Conservation (phyloP, 2,888 invertebrate genomes). For the Graphium colonna region DNA sequence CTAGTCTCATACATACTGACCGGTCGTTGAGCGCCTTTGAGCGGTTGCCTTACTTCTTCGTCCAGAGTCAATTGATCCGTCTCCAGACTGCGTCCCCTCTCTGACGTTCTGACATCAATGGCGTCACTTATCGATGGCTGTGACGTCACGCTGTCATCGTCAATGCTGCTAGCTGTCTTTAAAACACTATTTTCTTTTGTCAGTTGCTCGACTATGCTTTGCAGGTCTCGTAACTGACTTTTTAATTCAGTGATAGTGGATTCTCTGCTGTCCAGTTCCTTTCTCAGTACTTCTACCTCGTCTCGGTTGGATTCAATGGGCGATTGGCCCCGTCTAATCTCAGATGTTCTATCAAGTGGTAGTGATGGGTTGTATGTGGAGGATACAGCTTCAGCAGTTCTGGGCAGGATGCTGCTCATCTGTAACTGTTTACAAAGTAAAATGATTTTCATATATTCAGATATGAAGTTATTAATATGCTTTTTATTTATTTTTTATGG, state of each 20-base stretch:
- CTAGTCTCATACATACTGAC: constrained; percentile 94
- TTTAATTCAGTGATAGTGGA: constrained; percentile 83
- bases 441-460: no score
- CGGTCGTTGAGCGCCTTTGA: constrained; percentile 82
- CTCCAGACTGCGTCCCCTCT: constrained; percentile 67
- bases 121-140: constrained; percentile 61
- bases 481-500: no score
- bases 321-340: constrained; percentile 41
- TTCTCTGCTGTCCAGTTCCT: constrained; percentile 82
- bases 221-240: constrained; percentile 81
- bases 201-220: constrained; percentile 86
- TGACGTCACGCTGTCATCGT: constrained; percentile 63
- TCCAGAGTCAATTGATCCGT: constrained; percentile 63
- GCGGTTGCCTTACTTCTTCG: constrained; percentile 69
- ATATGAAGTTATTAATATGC: no score
- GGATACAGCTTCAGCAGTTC: constrained; percentile 60
- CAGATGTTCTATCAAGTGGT: constrained; percentile 48
- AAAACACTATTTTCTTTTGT: constrained; percentile 90
- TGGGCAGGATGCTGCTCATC: constrained; percentile 52
- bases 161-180: constrained; percentile 76
- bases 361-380: constrained; percentile 63
- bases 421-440: constrained; percentile 32
- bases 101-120: constrained; percentile 45
- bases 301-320: constrained; percentile 35
- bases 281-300: constrained; percentile 58